Evolutionary conservation across 2,888 invertebrate species (phyloP), one percentile per base, ranked within the genome.

Genomic region (Automeris io): DNA sequence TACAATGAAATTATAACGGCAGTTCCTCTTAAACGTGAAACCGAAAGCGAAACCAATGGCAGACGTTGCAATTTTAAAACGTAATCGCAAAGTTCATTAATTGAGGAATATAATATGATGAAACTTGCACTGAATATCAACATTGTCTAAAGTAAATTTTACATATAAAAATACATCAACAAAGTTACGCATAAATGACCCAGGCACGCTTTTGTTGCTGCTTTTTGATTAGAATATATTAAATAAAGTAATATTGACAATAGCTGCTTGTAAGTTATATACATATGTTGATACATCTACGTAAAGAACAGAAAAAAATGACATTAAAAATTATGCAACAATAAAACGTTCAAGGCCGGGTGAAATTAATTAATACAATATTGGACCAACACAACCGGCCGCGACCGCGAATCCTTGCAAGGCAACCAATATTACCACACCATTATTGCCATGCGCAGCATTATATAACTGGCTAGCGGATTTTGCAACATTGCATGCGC

Each of bases 371-470:
- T 16, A 42, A 36, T 55, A 55, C 31, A 45, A 51, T 57, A 54
- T 56, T 51, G 37, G 54, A 54, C 49, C 56, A 38, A 16, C 37
- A 47, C 39, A 43, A 13, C n/a, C 18, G 36, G 45, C 39, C 46
- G 41, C 45, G 56, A 55, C 60, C 62, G 57, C 65, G 58, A 63
- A 62, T 65, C 69, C 63, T 62, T 57, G 51, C 57, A 58, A 59
- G 57, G 57, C 55, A 46, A 52, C 42, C 50, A 58, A 47, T 45
- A 49, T 69, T 70, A 40, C 68, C 45, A 54, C 56, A 65, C 40
- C 47, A 46, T 49, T 43, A 39, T 38, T 43, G 23, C 6, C 16
- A n/a, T n/a, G n/a, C n/a, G n/a, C 16, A 8, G 13, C 5, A 41
- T 65, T 66, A 63, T 40, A 47, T 66, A 66, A 70, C 33, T 9